phyloP scores from a whole-genome alignment of 1,140 invertebrate species.

The Neotoxoptera formosana region DNA sequence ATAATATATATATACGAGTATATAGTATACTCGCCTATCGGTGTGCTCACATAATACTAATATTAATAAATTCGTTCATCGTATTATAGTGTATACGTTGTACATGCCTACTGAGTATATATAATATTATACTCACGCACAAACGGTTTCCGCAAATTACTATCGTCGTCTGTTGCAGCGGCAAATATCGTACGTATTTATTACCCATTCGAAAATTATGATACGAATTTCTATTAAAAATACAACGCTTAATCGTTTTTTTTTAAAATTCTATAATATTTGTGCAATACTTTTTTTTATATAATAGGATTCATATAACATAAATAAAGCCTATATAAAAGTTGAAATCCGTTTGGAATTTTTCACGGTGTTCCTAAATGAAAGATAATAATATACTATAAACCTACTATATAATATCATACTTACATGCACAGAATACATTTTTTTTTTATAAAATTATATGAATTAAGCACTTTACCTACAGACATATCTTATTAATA shows the following conservation, averaged over 20 bases:
- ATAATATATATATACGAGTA: too few species aligned
- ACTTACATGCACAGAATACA: background rate
- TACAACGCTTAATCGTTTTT: background rate
- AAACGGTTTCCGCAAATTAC: background rate
- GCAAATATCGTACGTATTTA: background rate
- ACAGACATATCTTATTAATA: background rate
- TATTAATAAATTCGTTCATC: background rate
- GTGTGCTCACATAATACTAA: background rate
- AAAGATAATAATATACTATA: background rate
- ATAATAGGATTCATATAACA: background rate
- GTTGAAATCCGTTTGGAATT: background rate
- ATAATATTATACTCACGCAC: background rate
- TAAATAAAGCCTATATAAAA: background rate
- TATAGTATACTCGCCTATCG: background rate
- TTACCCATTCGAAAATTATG: background rate
- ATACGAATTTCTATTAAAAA: background rate
- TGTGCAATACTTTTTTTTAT: background rate
- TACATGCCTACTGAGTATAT: background rate
- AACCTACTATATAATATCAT: too few species aligned
- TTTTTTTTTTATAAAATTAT: background rate
- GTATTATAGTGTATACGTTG: background rate
- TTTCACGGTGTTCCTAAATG: background rate
- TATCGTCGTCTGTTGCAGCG: background rate
- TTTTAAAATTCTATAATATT: background rate
- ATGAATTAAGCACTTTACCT: background rate